Conservation (phyloP, 2,888 invertebrate species). For the Ellobium chinense region DNA sequence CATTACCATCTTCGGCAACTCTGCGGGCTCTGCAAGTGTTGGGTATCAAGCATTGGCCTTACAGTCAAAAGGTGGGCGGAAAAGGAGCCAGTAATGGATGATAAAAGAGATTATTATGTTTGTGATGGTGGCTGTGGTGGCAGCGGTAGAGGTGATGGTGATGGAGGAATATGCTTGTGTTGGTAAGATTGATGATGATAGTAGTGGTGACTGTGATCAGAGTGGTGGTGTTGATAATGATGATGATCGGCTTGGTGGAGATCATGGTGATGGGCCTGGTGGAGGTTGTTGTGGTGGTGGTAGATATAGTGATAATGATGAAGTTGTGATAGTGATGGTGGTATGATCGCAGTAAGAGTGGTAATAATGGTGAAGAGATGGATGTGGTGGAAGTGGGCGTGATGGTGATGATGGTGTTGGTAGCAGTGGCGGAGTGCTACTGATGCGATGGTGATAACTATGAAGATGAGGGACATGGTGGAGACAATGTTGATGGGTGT, state of each 20-base stretch:
- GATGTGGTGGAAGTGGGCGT: background rate
- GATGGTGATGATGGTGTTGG: too few relatives aligned
- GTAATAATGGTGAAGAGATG: too few relatives aligned
- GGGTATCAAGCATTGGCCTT: background rate
- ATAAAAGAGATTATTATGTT: too few relatives aligned
- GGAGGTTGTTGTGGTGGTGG: background rate
- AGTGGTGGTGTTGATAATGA: too few relatives aligned
- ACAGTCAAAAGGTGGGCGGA: background rate
- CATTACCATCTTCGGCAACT: background rate
- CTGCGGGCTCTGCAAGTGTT: background rate
- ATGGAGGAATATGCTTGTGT: background rate
- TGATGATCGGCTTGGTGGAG: background rate
- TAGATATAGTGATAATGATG: background rate
- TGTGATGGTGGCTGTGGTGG: too few relatives aligned
- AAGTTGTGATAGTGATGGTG: too few relatives aligned
- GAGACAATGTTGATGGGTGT: background rate
- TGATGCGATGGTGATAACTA: background rate
- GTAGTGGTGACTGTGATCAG: too few relatives aligned
- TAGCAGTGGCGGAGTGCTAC: background rate
- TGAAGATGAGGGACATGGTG: background rate
- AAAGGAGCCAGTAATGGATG: background rate
- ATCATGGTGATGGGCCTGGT: too few relatives aligned
- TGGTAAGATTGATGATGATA: background rate
- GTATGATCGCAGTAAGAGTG: too few relatives aligned
- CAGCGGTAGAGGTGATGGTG: too few relatives aligned